phyloP scores from a whole-genome alignment of 2,113 vertebrate species.

The Mohoua ochrocephala region DNA sequence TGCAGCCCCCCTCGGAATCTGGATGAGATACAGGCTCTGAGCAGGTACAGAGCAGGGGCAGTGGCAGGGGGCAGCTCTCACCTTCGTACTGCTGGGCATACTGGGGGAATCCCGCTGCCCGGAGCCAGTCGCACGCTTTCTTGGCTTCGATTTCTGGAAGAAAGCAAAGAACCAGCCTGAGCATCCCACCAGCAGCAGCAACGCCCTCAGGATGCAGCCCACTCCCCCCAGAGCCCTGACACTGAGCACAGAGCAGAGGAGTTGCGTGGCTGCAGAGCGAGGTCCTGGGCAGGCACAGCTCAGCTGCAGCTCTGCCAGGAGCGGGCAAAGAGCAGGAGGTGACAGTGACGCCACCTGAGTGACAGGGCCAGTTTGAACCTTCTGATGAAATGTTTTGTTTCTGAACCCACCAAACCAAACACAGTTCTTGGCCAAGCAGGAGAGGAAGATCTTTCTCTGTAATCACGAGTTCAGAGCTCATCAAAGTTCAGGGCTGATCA shows the following conservation, averaged over 20 bases:
- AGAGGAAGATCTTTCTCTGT: not conserved
- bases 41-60: not conserved
- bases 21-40: not conserved
- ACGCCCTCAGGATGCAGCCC: fast-evolving
- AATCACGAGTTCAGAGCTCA: not conserved
- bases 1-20: not conserved
- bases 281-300: not conserved
- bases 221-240: not conserved
- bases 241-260: not conserved
- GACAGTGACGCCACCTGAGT: not conserved
- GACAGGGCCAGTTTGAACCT: not conserved
- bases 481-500: not conserved
- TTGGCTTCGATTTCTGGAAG: slow-evolving; percentile 81
- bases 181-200: fast-evolving
- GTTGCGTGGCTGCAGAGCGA: fast-evolving
- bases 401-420: not conserved
- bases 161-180: not conserved
- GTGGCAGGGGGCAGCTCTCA: slow-evolving; percentile 30
- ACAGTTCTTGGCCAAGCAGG: not conserved
- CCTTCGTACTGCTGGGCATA: slow-evolving; percentile 89
- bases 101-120: slow-evolving; percentile 86
- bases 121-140: slow-evolving; percentile 84
- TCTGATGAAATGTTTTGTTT: not conserved
- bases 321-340: not conserved
- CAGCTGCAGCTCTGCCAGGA: not conserved